Conservation (phyloP, 2,113 vertebrate genomes). For the Raja brachyura region DNA sequence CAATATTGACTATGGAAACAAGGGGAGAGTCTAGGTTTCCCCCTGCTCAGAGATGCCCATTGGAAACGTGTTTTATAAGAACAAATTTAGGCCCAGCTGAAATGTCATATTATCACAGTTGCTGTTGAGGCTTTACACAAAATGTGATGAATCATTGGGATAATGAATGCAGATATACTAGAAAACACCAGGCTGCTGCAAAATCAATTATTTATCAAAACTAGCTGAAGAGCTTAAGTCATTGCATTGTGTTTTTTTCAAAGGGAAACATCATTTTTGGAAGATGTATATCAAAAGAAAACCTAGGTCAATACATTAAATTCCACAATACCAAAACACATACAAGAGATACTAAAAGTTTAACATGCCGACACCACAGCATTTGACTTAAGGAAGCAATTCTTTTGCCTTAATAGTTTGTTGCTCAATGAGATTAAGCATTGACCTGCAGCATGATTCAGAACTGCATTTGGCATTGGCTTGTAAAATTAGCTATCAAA, state of each 20-base stretch:
- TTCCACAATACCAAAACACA: background rate
- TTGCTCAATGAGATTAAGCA: background rate
- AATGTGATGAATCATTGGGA: background rate
- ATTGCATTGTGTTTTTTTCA: background rate
- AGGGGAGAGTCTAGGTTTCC: background rate
- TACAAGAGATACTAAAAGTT: too few relatives aligned
- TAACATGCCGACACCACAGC: too few relatives aligned
- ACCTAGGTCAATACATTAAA: background rate
- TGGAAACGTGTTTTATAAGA: background rate
- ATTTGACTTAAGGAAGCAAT: background rate
- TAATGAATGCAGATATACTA: background rate
- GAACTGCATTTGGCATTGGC: background rate
- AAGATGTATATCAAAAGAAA: background rate
- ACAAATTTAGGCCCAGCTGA: background rate
- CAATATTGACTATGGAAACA: background rate
- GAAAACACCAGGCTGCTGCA: background rate
- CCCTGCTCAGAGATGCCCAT: background rate
- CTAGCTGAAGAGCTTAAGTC: background rate
- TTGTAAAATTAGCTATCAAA: background rate
- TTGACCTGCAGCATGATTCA: too few relatives aligned
- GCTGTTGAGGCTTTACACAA: background rate
- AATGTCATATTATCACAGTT: background rate
- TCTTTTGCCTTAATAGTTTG: background rate
- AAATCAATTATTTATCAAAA: background rate
- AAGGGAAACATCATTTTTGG: background rate